phyloP scores from a whole-genome alignment of 2,888 invertebrate species.

The Orthonevra nobilis region DNA sequence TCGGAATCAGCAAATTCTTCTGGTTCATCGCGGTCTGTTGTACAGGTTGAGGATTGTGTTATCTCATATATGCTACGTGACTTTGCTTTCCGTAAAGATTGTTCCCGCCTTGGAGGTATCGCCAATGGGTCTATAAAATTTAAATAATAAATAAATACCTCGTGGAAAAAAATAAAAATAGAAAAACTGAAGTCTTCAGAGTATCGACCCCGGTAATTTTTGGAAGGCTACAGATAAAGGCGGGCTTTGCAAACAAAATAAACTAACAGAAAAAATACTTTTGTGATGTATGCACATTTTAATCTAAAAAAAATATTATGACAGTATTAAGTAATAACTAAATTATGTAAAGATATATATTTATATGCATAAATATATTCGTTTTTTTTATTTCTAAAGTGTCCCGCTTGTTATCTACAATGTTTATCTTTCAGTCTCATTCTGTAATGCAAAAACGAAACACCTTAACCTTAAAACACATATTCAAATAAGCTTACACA shows the following conservation, averaged over 20 bases:
- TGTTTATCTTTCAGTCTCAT: constrained; percentile 54
- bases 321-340: no score
- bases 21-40: constrained; percentile 81
- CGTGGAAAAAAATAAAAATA: no score
- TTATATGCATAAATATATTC: no score
- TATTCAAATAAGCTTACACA: constrained; percentile 28
- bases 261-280: no score
- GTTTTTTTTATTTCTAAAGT: constrained; percentile 10
- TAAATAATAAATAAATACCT: constrained; percentile 70
- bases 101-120: constrained; percentile 83
- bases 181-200: no score
- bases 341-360: no score
- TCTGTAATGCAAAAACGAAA: constrained; percentile 69
- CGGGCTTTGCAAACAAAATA: no score
- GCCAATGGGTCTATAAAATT: constrained; percentile 80
- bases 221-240: no score
- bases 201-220: no score
- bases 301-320: no score
- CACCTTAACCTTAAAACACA: constrained; percentile 58
- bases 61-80: constrained; percentile 83
- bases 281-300: no score
- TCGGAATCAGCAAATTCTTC: constrained; percentile 84
- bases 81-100: constrained; percentile 85
- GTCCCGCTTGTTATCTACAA: constrained; percentile 43
- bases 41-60: constrained; percentile 77